Conservation (phyloP, 2,888 invertebrate species). For the Drosophila subsilvestris region DNA sequence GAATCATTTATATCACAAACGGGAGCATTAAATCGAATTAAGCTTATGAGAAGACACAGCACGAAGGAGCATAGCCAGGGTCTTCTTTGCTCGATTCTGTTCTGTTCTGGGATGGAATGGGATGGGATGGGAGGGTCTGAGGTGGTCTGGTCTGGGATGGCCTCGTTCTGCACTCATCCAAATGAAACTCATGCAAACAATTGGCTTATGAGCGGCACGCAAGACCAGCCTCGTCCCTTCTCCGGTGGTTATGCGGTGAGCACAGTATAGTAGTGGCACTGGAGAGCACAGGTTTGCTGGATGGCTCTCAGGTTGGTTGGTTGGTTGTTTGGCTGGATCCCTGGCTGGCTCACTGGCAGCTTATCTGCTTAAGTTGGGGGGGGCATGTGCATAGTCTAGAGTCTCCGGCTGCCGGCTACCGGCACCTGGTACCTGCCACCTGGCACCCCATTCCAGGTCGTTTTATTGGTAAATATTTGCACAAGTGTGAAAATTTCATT, state of each 20-base stretch:
- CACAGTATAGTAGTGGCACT: conserved; percentile 37
- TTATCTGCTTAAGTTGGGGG: conserved; percentile 77
- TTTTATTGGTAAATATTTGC: conserved; percentile 81
- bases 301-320: conserved; percentile 31
- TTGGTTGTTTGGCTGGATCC: conserved; percentile 29
- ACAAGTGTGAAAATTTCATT: conserved; percentile 82
- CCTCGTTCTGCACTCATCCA: conserved; percentile 67
- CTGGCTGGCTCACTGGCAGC: conserved; percentile 48
- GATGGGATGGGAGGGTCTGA: background rate
- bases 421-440: conserved; percentile 5
- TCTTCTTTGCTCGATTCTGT: background rate
- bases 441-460: conserved; percentile 46
- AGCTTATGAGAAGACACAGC: conserved; percentile 72
- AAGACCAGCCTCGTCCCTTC: conserved; percentile 22
- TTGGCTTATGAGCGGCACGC: conserved; percentile 75
- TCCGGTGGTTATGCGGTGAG: conserved; percentile 36
- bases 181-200: conserved; percentile 76
- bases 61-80: conserved; percentile 24
- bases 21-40: conserved; percentile 82
- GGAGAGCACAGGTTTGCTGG: conserved; percentile 30
- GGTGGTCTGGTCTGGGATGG: background rate
- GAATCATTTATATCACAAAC: conserved; percentile 81
- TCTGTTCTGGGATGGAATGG: background rate
- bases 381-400: conserved; percentile 58
- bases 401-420: background rate